Evolutionary conservation across 2,113 vertebrate genomes (phyloP).

Genomic region (Panthera leo): DNA sequence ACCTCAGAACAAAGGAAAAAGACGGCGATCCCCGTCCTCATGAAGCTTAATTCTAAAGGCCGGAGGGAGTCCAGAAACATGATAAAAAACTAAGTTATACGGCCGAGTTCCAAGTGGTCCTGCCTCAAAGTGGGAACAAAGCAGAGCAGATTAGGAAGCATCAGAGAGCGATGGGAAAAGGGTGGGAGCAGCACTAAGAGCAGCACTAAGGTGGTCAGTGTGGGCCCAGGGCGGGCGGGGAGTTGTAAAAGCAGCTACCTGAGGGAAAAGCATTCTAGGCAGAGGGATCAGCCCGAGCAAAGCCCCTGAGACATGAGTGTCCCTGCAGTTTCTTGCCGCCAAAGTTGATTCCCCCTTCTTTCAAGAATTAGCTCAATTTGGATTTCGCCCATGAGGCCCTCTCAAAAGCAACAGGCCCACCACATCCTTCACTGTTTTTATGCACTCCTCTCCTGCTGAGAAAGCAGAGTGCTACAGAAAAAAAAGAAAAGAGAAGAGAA

Average conservation of each 20-base stretch:
- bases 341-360: too few relatives aligned
- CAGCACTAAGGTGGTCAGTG: neutral
- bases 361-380: neutral
- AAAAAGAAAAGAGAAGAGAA: neutral
- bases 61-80: too few relatives aligned
- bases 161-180: neutral
- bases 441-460: too few relatives aligned
- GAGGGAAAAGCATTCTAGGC: neutral
- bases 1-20: neutral
- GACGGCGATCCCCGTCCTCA: neutral
- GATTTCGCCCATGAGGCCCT: neutral
- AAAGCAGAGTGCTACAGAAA: neutral
- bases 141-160: neutral
- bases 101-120: neutral
- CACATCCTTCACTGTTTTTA: neutral
- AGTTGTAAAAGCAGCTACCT: neutral
- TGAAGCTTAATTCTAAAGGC: neutral
- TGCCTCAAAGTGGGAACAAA: too few relatives aligned
- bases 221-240: fast-evolving
- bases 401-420: neutral
- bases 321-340: neutral
- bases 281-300: neutral
- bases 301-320: fast-evolving
- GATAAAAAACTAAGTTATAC: neutral
- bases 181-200: too few relatives aligned